Conservation (phyloP, 1,140 invertebrate genomes). For the Formica selysi region DNA sequence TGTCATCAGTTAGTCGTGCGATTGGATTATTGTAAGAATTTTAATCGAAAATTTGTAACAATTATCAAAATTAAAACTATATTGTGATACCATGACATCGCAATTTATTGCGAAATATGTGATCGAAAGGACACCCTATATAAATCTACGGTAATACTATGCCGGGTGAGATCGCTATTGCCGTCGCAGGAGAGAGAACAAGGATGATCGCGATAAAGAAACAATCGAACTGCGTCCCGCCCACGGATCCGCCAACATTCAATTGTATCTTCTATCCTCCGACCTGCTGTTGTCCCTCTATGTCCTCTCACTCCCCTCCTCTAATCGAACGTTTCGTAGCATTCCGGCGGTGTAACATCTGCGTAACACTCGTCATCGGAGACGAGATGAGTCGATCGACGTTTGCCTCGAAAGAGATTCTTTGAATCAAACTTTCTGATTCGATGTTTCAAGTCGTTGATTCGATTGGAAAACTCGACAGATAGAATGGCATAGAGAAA, state of each 20-base stretch:
- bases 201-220: constrained; percentile 83
- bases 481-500: background rate
- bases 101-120: background rate
- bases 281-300: constrained; percentile 46
- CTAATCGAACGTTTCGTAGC: constrained; percentile 53
- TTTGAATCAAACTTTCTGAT: background rate
- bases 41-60: background rate
- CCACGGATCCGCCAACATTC: constrained; percentile 80
- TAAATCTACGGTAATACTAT: constrained; percentile 70
- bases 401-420: background rate
- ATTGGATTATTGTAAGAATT: background rate
- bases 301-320: constrained; percentile 11
- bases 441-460: constrained; percentile 10
- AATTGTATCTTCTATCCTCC: constrained; percentile 75
- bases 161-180: constrained; percentile 72
- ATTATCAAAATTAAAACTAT: background rate
- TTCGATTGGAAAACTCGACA: background rate
- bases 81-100: background rate
- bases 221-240: constrained; percentile 82
- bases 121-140: constrained; percentile 43
- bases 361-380: constrained; percentile 23
- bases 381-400: constrained; percentile 8
- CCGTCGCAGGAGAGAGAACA: constrained; percentile 67
- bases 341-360: constrained; percentile 17
- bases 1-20: background rate